These are phyloP conservation scores for Microtus ochrogaster DNA, from an alignment of 2,113 vertebrate species.

Conservation along the genomic window DNA sequence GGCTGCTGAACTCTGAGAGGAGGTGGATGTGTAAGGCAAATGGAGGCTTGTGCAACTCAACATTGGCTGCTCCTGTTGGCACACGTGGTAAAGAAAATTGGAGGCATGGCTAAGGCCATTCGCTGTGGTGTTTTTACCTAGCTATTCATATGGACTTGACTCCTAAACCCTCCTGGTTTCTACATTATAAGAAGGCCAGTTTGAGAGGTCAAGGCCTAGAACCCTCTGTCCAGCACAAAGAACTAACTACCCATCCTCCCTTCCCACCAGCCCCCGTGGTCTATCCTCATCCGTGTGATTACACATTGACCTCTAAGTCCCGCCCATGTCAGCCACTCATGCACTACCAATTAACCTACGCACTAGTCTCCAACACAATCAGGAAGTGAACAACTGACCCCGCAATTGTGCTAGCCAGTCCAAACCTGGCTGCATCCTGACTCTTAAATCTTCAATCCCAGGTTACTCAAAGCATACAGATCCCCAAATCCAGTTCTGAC, in stretches of 20 bases:
- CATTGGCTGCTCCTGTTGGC: neutral
- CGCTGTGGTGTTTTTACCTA: neutral
- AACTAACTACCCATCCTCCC: neutral
- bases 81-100: neutral
- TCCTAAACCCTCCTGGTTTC: neutral
- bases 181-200: neutral
- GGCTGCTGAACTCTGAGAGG: neutral
- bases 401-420: neutral
- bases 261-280: neutral
- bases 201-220: neutral
- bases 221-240: neutral
- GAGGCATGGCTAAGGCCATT: neutral
- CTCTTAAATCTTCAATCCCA: slow-evolving; percentile 6
- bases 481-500: neutral
- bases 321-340: rapidly evolving
- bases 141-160: neutral
- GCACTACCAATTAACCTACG: neutral
- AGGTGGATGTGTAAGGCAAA: neutral
- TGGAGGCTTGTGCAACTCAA: neutral
- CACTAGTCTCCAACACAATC: neutral
- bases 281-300: neutral
- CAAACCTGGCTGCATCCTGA: neutral
- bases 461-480: neutral
- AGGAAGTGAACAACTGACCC: neutral
- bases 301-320: neutral